Evolutionary conservation across 1,140 invertebrate species (phyloP).

Genomic region (Copidosoma floridanum): DNA sequence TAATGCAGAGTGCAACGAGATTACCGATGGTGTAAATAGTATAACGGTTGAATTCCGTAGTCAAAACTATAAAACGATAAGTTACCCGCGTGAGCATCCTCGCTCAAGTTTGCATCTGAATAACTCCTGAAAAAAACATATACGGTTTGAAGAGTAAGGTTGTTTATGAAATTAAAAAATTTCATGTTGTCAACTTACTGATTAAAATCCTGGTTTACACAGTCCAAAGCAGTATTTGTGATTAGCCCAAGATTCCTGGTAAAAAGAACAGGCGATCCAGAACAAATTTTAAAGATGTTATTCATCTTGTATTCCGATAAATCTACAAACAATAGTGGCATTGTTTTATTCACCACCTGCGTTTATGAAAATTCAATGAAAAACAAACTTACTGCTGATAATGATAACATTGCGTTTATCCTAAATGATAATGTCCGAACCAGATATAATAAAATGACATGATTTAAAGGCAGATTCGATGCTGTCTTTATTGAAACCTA

Average conservation of each 20-base stretch:
- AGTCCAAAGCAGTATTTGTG: conserved; percentile 59
- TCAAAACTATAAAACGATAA: conserved; percentile 61
- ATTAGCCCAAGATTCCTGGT: conserved; percentile 66
- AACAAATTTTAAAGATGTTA: conserved; percentile 64
- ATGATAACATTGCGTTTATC: conserved; percentile 58
- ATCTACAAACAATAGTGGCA: conserved; percentile 36
- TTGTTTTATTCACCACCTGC: no score
- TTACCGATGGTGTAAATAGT: no score
- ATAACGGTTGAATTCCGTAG: conserved; percentile 61
- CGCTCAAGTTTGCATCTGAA: conserved; percentile 37
- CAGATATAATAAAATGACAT: conserved; percentile 64
- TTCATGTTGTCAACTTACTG: conserved; percentile 37
- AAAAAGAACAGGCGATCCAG: conserved; percentile 66
- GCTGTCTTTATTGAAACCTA: conserved; percentile 58
- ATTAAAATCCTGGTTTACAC: conserved; percentile 53
- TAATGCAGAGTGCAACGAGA: no score
- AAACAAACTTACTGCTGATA: conserved; percentile 53
- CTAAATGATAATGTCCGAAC: conserved; percentile 66
- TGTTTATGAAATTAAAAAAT: conserved; percentile 23
- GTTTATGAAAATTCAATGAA: no score
- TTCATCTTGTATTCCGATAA: conserved; percentile 61
- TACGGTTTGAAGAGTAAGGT: no score
- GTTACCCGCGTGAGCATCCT: conserved; percentile 39
- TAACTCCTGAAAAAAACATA: conserved; percentile 38
- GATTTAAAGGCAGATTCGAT: conserved; percentile 59